Evolutionary conservation across 30 jellyfish, hydroid and myxozoan genomes (phyloP).

Genomic region (Nemopilema nomurai): DNA sequence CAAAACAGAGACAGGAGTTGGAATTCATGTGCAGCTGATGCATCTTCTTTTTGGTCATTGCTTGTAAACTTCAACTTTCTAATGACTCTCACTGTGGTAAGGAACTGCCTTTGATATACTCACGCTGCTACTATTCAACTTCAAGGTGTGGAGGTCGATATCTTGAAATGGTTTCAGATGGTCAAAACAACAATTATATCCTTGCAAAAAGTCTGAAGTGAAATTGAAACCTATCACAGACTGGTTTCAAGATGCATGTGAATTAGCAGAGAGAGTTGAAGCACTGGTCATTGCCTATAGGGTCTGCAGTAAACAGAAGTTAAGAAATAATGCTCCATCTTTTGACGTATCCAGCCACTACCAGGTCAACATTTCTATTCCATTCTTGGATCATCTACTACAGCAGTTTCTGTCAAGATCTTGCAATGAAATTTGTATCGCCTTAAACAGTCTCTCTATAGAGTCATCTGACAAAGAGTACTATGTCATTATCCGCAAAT

Average conservation of each 20-base stretch:
- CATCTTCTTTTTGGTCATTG: background rate
- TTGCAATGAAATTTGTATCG: background rate
- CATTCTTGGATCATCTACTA: background rate
- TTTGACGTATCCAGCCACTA: background rate
- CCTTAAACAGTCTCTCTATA: background rate
- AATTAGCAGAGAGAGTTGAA: no score
- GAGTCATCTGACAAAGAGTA: background rate
- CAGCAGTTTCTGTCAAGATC: background rate
- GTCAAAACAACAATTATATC: background rate
- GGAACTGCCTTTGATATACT: background rate
- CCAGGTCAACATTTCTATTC: background rate
- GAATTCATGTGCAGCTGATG: background rate
- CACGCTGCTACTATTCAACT: background rate
- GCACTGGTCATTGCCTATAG: no score
- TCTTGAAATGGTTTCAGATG: background rate
- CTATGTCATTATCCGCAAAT: background rate
- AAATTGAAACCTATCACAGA: no score
- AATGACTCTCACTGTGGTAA: background rate
- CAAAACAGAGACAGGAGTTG: conserved; percentile 14
- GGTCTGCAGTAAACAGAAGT: no score
- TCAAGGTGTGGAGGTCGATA: background rate
- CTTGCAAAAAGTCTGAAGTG: background rate
- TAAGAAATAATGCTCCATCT: no score
- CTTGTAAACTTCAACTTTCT: background rate
- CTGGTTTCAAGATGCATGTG: background rate